Base-by-base conservation (phyloP, 2,113 vertebrate species). In the Oreochromis tanganicae region DNA sequence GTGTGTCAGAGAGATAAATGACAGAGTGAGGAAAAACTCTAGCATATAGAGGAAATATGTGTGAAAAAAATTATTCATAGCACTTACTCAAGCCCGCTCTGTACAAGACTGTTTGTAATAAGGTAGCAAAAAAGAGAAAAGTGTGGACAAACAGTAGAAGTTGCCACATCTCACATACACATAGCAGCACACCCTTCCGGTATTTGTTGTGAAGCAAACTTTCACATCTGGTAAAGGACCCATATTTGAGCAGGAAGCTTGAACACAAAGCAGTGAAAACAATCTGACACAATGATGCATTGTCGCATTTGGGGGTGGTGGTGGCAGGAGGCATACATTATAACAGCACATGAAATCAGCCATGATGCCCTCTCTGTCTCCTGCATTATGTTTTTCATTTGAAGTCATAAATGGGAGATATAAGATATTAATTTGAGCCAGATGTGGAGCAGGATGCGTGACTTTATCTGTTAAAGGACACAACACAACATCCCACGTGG, bases 201-300 rank as follows among this genome's bases (percentile, higher is more conserved):
- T 83, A 86, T 95, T 94, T 94, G 95, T 95, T 92, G 82, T 89
- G 85, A 68, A 85, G 84, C 90, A 83, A 88, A 88, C 84, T 88
- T 89, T 91, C 89, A 94, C 93, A 92, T 94, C 88, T 95, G 89
- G 46, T 86, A 83, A 89, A 87, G 81, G 83, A 87, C 82, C 90
- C 68, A 52, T 29, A 68, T 91, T 92, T 43, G 81, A 87, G 91
- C 95, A 95, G 95, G 95, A 96, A 95, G 91, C 71, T 73, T 86
- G 27, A 54, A 61, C 83, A 93, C 91, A 94, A 93, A 93, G 89
- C 84, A 24, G 80, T 9, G 29, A 87, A 87, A 91, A 87, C 81
- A 87, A 27, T 2, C 66, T 84, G 75, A 89, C 90, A 91, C 92
- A 91, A 83, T 89, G 85, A 92, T 32, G 41, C 82, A 79, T 71